These are phyloP conservation scores for Hyposoter didymator DNA, from an alignment of 2,888 invertebrate genomes.

Conservation along the genomic window DNA sequence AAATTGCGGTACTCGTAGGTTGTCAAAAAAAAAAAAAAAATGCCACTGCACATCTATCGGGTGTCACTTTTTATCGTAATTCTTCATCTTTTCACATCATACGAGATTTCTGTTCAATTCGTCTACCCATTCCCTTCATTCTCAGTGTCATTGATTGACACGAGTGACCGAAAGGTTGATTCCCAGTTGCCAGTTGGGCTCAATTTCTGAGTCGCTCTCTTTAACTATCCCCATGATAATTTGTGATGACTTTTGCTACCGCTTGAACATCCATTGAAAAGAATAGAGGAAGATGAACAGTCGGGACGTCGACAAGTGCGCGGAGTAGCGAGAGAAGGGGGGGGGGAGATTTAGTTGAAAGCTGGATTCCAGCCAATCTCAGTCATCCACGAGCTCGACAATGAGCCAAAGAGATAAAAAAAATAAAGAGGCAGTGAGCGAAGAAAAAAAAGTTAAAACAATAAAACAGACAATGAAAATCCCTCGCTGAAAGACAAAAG, in stretches of 20 bases:
- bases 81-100: neutral
- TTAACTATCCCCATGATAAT: constrained; percentile 11
- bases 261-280: constrained; percentile 26
- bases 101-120: neutral
- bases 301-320: neutral
- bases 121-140: neutral
- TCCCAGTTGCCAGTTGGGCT: neutral
- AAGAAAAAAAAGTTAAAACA: constrained; percentile 37
- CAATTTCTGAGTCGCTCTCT: neutral
- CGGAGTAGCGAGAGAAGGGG: no score
- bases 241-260: constrained; percentile 20
- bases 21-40: neutral
- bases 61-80: neutral
- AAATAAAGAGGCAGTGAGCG: constrained; percentile 11
- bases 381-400: constrained; percentile 51
- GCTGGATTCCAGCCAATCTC: constrained; percentile 37
- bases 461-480: constrained; percentile 56
- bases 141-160: neutral
- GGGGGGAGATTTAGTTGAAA: neutral
- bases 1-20: neutral
- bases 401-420: constrained; percentile 40
- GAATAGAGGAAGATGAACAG: constrained; percentile 12
- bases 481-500: constrained; percentile 57
- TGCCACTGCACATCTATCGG: neutral
- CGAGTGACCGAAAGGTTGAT: neutral